Conservation (phyloP, 2,113 vertebrate genomes). For the Atractosteus spatula region DNA sequence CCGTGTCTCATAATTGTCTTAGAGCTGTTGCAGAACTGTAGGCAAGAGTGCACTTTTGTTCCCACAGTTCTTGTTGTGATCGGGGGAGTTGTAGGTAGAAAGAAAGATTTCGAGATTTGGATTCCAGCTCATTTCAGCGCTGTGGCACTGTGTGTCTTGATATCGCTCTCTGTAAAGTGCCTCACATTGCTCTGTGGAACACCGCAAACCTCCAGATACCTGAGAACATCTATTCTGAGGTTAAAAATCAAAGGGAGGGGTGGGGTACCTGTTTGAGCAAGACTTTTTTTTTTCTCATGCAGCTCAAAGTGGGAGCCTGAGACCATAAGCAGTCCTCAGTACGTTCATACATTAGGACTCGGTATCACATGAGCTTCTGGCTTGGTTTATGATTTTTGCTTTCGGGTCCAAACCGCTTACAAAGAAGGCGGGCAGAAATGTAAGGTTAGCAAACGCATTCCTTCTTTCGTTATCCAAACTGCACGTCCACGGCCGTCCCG, state of each 20-base stretch:
- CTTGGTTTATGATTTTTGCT: neutral
- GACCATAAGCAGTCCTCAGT: neutral
- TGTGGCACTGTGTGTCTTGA: neutral
- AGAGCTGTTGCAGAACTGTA: too few species aligned
- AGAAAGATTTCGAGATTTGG: neutral
- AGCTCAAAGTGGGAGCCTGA: neutral
- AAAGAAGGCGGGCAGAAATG: too few species aligned
- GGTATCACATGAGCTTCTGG: neutral
- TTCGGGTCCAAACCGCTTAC: too few species aligned
- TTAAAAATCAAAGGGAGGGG: neutral
- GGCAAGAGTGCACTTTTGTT: neutral
- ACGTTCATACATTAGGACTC: too few species aligned
- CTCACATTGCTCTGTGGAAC: neutral
- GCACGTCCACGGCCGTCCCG: too few species aligned
- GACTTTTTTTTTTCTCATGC: neutral
- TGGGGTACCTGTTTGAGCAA: neutral
- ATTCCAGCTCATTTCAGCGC: neutral
- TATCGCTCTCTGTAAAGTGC: neutral
- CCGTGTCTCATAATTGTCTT: too few species aligned
- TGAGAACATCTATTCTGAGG: neutral
- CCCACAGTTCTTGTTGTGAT: neutral
- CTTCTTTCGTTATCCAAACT: constrained; percentile 9
- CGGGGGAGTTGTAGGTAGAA: neutral
- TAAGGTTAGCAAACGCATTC: neutral
- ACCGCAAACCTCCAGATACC: neutral